A percentile compares a stretch with the other conserved stretches of the same genome.
phyloP scores from a whole-genome alignment of 2,888 invertebrate species.

The Deilephila porcellus region DNA sequence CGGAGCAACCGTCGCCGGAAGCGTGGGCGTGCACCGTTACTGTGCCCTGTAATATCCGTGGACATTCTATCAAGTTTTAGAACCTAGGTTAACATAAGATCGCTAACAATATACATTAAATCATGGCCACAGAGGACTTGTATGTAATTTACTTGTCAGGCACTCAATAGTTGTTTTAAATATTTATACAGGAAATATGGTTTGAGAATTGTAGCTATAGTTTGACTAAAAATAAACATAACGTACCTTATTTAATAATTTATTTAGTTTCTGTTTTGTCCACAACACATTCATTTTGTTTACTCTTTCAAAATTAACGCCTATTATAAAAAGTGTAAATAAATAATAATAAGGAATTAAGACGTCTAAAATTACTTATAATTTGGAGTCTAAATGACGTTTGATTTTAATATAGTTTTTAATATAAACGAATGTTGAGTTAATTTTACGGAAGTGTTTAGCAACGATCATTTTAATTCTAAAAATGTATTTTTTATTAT shows the following conservation, averaged over 20 bases:
- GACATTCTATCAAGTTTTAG: no score
- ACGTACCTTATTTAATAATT: constrained; percentile 53
- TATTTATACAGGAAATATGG: neutral
- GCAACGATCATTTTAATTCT: no score
- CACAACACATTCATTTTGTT: constrained; percentile 54
- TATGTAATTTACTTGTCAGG: no score
- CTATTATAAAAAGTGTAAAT: neutral
- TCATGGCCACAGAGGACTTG: no score
- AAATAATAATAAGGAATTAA: neutral
- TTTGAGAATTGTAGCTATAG: neutral
- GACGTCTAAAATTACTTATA: neutral
- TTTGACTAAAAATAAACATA: neutral
- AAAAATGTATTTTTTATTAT: no score
- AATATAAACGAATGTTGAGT: no score
- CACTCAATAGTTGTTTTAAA: no score
- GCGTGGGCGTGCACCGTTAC: constrained; percentile 47
- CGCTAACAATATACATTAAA: neutral
- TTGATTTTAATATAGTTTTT: no score
- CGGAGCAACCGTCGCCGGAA: constrained; percentile 53
- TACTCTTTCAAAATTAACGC: neutral
- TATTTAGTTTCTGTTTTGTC: constrained; percentile 53
- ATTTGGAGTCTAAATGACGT: constrained; percentile 30
- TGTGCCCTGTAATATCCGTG: constrained; percentile 44
- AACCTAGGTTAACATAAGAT: no score
- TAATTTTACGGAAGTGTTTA: no score